Base-by-base conservation (phyloP, 2,888 invertebrate genomes). In the Leistus spinibarbis region DNA sequence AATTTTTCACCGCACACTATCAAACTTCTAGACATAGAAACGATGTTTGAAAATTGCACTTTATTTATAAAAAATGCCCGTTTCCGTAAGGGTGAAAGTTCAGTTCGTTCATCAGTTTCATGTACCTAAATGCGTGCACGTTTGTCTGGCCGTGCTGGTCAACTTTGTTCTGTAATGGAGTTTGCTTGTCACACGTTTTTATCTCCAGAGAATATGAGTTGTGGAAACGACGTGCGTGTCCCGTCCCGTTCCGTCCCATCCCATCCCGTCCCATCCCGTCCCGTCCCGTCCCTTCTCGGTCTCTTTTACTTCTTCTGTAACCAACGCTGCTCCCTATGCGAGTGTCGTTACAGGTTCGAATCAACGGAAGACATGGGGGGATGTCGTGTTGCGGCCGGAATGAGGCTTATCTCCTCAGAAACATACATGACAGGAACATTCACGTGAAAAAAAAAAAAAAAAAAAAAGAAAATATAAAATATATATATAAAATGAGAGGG, bases 171-270 rank as follows among this genome's bases (percentile, higher is more conserved):
- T 75, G 75, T 75, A 75, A 75, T 75, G 75, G 75, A 75, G 75
- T 75, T 75, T 75, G 75, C 69, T 75, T 75, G 75, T 75, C 75
- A 75, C 75, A 75, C 75, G 75, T 75, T 75, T 75, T 75, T 75
- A 75, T 75, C 75, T 75, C 75, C 75, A 64, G 69, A 75, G 75
- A 75, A 75, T 75, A 75, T 75, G 75, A 75, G 75, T 75, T 75
- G 75, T 75, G 75, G 75, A 75, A 75, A 75, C 69, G 68, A 75
- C 75, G 75, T 75, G 75, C 68, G 75, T 75, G 75, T 60, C 19
- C 60, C 10, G 19, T 17, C 16, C 22, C 19, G 10, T 17, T 60
- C 60, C 16, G 19, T 60, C 16, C 16, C 16, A 60, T 20, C 20
- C 19, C 19, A 56, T 4, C 17, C 13, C 56, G 53, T 17, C n/a